phyloP scores from a whole-genome alignment of 2,797 vertebrate genomes.

The Parambassis ranga region DNA sequence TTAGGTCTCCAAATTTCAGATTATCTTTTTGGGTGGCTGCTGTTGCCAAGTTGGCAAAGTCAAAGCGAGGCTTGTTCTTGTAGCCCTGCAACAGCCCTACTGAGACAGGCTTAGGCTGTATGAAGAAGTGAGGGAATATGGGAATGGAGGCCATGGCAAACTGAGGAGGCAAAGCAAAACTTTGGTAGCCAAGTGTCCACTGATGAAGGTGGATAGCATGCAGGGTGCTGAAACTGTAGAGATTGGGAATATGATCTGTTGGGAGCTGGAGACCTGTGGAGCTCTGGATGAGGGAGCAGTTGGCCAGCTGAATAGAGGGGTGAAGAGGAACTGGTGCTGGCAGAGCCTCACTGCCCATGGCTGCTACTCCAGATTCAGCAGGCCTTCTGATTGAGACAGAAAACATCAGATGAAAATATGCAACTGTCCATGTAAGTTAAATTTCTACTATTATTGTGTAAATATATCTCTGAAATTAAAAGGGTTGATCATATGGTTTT shows the following conservation, averaged over 20 bases:
- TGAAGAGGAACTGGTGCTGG: constrained; percentile 95
- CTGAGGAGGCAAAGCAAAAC: constrained; percentile 85
- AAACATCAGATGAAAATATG: constrained; percentile 6
- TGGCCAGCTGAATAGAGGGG: constrained; percentile 92
- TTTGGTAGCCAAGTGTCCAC: constrained; percentile 95
- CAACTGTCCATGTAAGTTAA: neutral
- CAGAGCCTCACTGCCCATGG: constrained; percentile 96
- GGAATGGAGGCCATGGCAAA: constrained; percentile 89
- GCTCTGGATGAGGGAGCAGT: constrained; percentile 94
- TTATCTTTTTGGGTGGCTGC: constrained; percentile 96
- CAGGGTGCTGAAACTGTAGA: constrained; percentile 94
- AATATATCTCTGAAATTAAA: neutral
- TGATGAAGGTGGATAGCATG: constrained; percentile 96
- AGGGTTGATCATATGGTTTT: no score
- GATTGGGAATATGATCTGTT: constrained; percentile 89
- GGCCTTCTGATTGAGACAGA: constrained; percentile 35
- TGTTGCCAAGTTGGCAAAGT: constrained; percentile 95
- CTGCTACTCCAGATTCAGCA: constrained; percentile 18
- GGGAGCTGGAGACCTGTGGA: constrained; percentile 92
- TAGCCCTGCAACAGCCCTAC: constrained; percentile 52
- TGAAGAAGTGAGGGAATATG: constrained; percentile 89
- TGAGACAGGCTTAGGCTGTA: constrained; percentile 82
- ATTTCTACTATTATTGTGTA: neutral
- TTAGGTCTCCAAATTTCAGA: constrained; percentile 88
- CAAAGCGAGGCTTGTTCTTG: constrained; percentile 95